Base-by-base conservation (phyloP, 2,113 vertebrate genomes). In the Oreochromis aureus region DNA sequence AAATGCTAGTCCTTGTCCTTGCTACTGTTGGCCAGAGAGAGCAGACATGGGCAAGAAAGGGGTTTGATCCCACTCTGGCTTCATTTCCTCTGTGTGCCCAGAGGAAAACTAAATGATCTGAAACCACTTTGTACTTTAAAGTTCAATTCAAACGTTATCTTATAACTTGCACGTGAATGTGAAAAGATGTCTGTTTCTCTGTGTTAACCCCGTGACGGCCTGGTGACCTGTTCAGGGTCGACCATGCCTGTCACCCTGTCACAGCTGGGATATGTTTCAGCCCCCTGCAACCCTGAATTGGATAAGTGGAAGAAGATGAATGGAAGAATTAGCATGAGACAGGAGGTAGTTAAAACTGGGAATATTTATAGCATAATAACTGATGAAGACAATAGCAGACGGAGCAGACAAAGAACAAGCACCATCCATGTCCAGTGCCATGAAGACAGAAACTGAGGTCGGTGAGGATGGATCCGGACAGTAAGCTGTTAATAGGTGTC, bases 101-200 rank as follows among this genome's bases (percentile, higher is more conserved):
- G 69, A 76, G 69, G 13, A 76, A 27, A 48, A 1, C 22, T 0
- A 30, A 76, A 76, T 3, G 24, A 76, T 1, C 41, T 19, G 41
- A 76, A 76, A 76, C 41, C 41, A 76, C 22, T 48, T 76, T 30
- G 69, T 76, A 18, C 22, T 76, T 76, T 48, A 48, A 30, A 16
- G 24, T 76, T 30, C 44, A 48, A 12, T 48, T 0, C 4, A 48
- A 30, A 76, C 3, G 3, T 76, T 32, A 0, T 30, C 16, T 76
- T 48, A 48, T 5, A 73, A 27, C 69, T 9, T 48, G 41, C 1
- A 4, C 3, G 2, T 46, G 69, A 36, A 32, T 66, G 61, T 36
- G 61, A 66, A 12, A n/a, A 66, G 34, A 12, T 2, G 19, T n/a
- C 6, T 1, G 61, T 66, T 36, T 39, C 32, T 66, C 30, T 39